Conservation (phyloP, 1,140 invertebrate genomes). For the Gonatopus flavifemur region DNA sequence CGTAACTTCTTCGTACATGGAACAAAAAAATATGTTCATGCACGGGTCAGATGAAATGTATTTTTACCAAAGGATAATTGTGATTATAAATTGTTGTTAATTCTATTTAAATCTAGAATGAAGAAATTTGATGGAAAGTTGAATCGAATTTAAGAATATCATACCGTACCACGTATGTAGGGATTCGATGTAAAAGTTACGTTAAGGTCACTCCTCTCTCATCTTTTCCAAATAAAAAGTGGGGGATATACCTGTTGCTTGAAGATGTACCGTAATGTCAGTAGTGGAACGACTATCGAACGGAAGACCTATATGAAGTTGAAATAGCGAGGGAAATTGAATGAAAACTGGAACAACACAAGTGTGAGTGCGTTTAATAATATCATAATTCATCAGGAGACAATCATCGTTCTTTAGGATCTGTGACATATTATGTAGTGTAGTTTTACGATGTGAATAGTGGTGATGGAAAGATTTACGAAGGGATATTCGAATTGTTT, state of each 20-base stretch:
- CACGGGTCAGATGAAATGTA: no score
- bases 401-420: not conserved
- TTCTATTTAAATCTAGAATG: no score
- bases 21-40: no score
- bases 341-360: slow-evolving; percentile 5
- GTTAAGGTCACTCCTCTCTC: slow-evolving; percentile 18
- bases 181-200: slow-evolving; percentile 7
- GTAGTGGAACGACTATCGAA: slow-evolving; percentile 8
- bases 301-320: slow-evolving; percentile 4
- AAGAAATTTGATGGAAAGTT: no score
- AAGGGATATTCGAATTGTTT: not conserved
- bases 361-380: slow-evolving; percentile 20
- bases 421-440: not conserved
- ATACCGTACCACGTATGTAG: no score
- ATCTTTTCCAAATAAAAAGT: not conserved
- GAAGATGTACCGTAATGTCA: slow-evolving; percentile 10
- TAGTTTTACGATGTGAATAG: not conserved
- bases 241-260: slow-evolving; percentile 12
- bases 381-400: not conserved
- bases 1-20: no score
- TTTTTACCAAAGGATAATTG: no score
- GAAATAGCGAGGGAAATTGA: not conserved
- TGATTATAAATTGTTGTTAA: no score
- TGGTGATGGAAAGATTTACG: not conserved
- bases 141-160: no score